Evolutionary conservation across 2,113 vertebrate genomes (phyloP), one percentile per base, ranked within the genome.

Genomic region (Scomber colias): DNA sequence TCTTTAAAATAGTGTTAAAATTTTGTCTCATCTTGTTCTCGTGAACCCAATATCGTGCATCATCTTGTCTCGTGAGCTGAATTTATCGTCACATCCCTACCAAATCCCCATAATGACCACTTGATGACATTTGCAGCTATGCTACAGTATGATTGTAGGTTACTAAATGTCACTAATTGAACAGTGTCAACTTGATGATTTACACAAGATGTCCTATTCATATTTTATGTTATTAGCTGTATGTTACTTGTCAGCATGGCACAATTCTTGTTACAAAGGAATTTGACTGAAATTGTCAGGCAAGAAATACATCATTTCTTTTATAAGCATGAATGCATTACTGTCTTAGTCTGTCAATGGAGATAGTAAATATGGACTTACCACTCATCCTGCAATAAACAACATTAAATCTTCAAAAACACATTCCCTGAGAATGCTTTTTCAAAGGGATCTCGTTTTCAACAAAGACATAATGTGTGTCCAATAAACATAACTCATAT

Each of bases 371-470:
- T 35, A 31, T 44, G 9, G 27, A 70, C 6, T 11, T 14, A 57
- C 21, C 31, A 14, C 12, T 57, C 15, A 21, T 57, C 53, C 61
- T 50, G 19, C 49, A 40, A 14, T 45, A 30, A 27, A 53, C 19
- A 17, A 60, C 27, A 77, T 75, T 63, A 77, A 81, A 73, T 77
- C 24, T 64, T 77, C 11, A n/a, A 16, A 40, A 14, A 53, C 54
- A 40, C 21, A 67, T 46, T 54, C 19, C 10, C 24, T 27, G 3
- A 27, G 24, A 59, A 44, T 46, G n/a, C 45, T 53, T 61, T 50
- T 61, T 27, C 8, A 57, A 59, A 21, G 35, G 35, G 6, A 40
- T 9, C 17, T 35, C n/a, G 50, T 66, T 51, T 64, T 45, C 5
- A 75, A 45, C 40, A 55, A 4, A 64, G 44, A 54, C 48, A 2